phyloP scores from a whole-genome alignment of 2,113 vertebrate genomes.

The Datnioides undecimradiatus region DNA sequence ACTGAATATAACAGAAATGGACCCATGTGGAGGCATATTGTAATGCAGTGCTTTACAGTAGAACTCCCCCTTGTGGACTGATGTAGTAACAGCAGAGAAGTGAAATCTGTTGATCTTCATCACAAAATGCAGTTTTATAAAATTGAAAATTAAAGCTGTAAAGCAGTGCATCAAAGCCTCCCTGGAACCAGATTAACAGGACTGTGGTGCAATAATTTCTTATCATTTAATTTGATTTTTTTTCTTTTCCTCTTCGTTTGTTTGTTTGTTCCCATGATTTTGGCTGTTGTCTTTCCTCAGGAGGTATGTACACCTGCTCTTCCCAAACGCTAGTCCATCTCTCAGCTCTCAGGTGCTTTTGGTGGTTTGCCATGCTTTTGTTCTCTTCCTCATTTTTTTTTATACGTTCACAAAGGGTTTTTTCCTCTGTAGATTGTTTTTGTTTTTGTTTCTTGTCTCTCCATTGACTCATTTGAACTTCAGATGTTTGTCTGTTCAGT shows the following conservation, averaged over 20 bases:
- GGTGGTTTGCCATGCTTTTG: slow-evolving; percentile 85
- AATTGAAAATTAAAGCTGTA: slow-evolving; percentile 41
- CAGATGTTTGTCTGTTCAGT: slow-evolving; percentile 73
- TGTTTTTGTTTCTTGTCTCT: slow-evolving; percentile 52
- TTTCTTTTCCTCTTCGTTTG: slow-evolving; percentile 94
- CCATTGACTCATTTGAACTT: slow-evolving; percentile 71
- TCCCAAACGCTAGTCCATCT: slow-evolving; percentile 81
- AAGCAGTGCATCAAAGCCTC: slow-evolving; percentile 75
- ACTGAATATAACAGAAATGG: slow-evolving; percentile 17
- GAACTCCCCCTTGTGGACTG: slow-evolving; percentile 68
- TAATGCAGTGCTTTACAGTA: slow-evolving; percentile 72
- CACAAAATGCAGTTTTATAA: neutral
- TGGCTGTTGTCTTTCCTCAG: slow-evolving; percentile 98
- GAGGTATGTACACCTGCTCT: slow-evolving; percentile 96
- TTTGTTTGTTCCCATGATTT: slow-evolving; percentile 94
- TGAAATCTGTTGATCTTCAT: neutral
- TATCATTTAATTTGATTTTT: slow-evolving; percentile 94
- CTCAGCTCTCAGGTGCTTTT: slow-evolving; percentile 88
- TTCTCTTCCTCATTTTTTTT: slow-evolving; percentile 64
- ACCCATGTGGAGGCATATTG: slow-evolving; percentile 34
- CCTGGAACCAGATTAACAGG: slow-evolving; percentile 72
- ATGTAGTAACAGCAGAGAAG: slow-evolving; percentile 5
- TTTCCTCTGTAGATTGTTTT: slow-evolving; percentile 49
- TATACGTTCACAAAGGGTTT: slow-evolving; percentile 31
- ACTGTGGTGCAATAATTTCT: slow-evolving; percentile 86